phyloP scores from a whole-genome alignment of 1,140 invertebrate species.

The Bathynomus jamesi region DNA sequence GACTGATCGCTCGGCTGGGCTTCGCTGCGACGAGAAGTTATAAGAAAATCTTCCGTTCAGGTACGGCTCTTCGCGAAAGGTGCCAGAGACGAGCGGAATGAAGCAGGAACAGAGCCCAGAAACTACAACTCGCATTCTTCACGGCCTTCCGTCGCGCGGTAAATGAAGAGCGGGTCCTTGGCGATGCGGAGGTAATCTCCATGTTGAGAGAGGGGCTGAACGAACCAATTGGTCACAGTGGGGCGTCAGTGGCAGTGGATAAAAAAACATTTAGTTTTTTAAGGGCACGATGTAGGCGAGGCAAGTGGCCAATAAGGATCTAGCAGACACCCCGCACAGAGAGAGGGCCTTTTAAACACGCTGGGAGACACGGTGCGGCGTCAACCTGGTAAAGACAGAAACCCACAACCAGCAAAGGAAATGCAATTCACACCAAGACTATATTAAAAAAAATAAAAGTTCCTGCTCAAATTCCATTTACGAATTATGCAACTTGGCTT shows the following conservation, averaged over 20 bases:
- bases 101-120: slow-evolving; percentile 94
- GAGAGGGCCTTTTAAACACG: no score
- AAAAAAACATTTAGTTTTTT: slow-evolving; percentile 66
- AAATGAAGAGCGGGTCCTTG: no score
- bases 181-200: no score
- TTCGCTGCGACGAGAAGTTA: slow-evolving; percentile 73
- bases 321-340: slow-evolving; percentile 26
- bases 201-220: slow-evolving; percentile 93
- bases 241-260: slow-evolving; percentile 73
- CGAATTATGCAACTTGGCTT: no score
- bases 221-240: slow-evolving; percentile 75
- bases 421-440: not conserved
- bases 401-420: slow-evolving; percentile 30
- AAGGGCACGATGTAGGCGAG: slow-evolving; percentile 19
- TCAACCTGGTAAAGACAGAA: slow-evolving; percentile 27
- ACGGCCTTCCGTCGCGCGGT: no score
- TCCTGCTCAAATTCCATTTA: no score
- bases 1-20: slow-evolving; percentile 90
- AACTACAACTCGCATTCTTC: no score
- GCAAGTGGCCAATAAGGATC: slow-evolving; percentile 24
- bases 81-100: slow-evolving; percentile 89
- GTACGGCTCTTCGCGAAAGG: slow-evolving; percentile 79
- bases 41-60: slow-evolving; percentile 96
- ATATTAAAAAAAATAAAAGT: not conserved
- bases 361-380: slow-evolving; percentile 28